Percentiles rank a stretch among this genome's conserved stretches.
These are phyloP conservation scores for Hippocampus comes DNA, from an alignment of 2,113 vertebrate species.

Conservation along the genomic window DNA sequence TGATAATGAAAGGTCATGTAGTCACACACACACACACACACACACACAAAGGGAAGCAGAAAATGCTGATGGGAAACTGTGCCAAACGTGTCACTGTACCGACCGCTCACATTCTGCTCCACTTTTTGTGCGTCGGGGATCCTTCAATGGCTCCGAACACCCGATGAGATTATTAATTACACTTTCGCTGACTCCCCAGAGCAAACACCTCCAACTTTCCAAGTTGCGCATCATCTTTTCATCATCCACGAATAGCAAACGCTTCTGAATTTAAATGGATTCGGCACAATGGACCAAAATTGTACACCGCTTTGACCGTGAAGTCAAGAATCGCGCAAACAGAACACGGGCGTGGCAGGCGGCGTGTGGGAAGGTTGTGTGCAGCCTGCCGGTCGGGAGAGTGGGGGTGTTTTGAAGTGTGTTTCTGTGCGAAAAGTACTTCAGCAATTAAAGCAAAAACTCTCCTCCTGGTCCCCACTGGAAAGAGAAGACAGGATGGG, in stretches of 20 bases:
- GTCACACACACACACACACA: not conserved
- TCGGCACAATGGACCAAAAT: constrained; percentile 21
- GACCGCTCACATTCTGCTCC: constrained; percentile 40
- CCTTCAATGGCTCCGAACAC: constrained; percentile 23
- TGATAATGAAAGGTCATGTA: constrained; percentile 36
- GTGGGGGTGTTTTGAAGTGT: constrained; percentile 48
- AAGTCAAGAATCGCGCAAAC: not conserved
- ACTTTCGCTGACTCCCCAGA: constrained; percentile 37
- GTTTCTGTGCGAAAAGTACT: constrained; percentile 58
- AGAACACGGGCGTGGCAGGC: constrained; percentile 20
- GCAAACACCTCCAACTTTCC: constrained; percentile 26
- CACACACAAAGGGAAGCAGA: not conserved
- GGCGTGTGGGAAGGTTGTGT: constrained; percentile 26
- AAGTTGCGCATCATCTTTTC: constrained; percentile 45
- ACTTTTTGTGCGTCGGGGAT: constrained; percentile 19
- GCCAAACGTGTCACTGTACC: constrained; percentile 45
- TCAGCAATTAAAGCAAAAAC: constrained; percentile 67
- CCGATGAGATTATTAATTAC: constrained; percentile 53
- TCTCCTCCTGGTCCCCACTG: constrained; percentile 40
- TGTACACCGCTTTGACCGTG: not conserved
- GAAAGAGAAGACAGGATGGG: constrained; percentile 44
- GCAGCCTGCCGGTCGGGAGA: constrained; percentile 47
- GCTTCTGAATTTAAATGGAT: constrained; percentile 22
- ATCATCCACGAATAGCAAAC: constrained; percentile 41
- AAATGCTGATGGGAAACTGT: constrained; percentile 11